Evolutionary conservation across 2,113 vertebrate genomes (phyloP), one percentile per base, ranked within the genome.

Genomic region (Catagonus wagneri): DNA sequence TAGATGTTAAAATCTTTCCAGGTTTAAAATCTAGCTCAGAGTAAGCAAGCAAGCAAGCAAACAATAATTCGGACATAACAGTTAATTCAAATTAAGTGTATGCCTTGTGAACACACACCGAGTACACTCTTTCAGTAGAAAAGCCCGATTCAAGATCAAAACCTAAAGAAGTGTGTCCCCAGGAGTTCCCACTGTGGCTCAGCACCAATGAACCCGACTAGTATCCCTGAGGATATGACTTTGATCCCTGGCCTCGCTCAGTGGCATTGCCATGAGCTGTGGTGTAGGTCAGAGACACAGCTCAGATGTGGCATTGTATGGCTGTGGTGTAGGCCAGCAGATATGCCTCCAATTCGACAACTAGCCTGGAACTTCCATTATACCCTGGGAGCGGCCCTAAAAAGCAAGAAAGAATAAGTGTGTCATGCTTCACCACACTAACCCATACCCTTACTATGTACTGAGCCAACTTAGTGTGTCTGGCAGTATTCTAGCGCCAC

Each of bases 1-100:
- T 32, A 7, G 22, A 86, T 32, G 78, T 6, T 32, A 29, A 72
- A 85, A 74, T 87, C 32, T 61, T 86, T 56, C 29, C 63, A 95
- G 17, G 29, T 68, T 79, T 90, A 96, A 90, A 90, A 87, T 15
- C 36, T 78, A 78, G 66, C 23, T 93, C 60, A 29, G 8, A 81
- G 52, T 78, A 89, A 85, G 88, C 0, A n/a, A 83, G 22, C 50
- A 95, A 92, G 65, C 3, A 89, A 69, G 44, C 29, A 17, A 61
- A 86, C 23, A 81, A 90, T 22, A 83, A 54, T 5, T 76, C 34
- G 27, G 25, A 85, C 39, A 10, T 61, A 34, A 74, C 76, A 44
- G 14, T 16, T 29, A 89, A 75, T 81, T 95, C 32, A 89, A 60
- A 44, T 79, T 79, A 92, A 61, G 32, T 71, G 6, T 54, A 81